These are phyloP conservation scores for Uropetala carovei DNA, from an alignment of 2,888 invertebrate genomes.

Conservation along the genomic window DNA sequence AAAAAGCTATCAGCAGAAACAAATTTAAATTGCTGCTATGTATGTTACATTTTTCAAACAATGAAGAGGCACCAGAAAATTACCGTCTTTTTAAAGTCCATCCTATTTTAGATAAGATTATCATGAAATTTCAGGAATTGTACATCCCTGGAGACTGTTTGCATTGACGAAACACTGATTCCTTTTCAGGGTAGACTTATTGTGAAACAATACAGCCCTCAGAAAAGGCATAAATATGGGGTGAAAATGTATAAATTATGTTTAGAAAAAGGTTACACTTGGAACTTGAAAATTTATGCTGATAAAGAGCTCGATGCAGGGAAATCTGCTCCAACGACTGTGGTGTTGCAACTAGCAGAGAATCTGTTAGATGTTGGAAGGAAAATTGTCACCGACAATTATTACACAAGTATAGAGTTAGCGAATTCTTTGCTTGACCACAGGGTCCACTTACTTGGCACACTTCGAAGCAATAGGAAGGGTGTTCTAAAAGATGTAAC, in stretches of 20 bases:
- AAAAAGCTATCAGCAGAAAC: too few relatives aligned
- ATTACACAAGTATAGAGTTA: not conserved
- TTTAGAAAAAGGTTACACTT: not conserved
- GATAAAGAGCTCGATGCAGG: not conserved
- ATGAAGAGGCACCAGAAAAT: too few relatives aligned
- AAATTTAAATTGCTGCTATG: too few relatives aligned
- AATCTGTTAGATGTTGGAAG: not conserved
- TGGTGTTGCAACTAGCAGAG: not conserved
- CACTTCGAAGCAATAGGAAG: not conserved
- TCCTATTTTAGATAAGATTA: not conserved
- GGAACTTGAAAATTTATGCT: conserved; percentile 1
- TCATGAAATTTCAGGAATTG: not conserved
- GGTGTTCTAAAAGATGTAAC: not conserved
- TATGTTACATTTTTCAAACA: too few relatives aligned
- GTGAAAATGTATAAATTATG: not conserved
- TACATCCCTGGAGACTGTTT: not conserved
- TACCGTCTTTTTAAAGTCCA: not conserved
- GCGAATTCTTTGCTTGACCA: not conserved
- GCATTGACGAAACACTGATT: too few relatives aligned
- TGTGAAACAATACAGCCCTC: not conserved
- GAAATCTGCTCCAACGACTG: not conserved
- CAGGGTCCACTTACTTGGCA: not conserved
- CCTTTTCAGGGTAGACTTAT: too few relatives aligned
- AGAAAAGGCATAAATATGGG: not conserved
- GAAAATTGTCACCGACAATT: not conserved